Base-by-base conservation (phyloP, 2,888 invertebrate species). In the Gerris lacustris region DNA sequence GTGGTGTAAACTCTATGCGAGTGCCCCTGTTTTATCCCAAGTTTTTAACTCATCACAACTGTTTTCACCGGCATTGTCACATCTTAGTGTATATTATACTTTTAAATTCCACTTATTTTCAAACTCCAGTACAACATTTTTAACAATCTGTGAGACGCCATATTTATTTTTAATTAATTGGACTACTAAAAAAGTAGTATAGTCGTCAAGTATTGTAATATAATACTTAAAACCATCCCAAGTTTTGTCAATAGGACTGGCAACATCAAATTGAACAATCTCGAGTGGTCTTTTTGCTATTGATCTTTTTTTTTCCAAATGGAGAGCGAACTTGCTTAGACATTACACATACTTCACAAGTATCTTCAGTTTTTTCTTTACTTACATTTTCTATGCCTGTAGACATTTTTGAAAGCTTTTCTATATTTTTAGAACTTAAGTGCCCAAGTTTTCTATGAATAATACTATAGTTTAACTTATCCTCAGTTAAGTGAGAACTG, bases 201-300 rank as follows among this genome's bases (percentile, higher is more conserved):
- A 73, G 45, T 73, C 72, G 63, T 73, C 73, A 6, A 71, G 11
- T 45, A 68, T 55, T 17, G 69, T 69, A 9, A 72, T 44, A 43
- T 64, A 70, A 70, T 71, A 70, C 17, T 44, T 71, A 31, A 45
- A 70, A 9, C 45, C 18, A 45, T 71, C 43, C n/a, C 45, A 66
- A n/a, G 71, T 70, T 44, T 43, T 44, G 15, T 43, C 67, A 45
- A 72, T 70, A 18, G 68, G 66, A 68, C 72, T 67, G 55, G 70
- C 68, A 45, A 73, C 44, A 68, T 72, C 72, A 5, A 68, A 44
- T 43, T 71, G 70, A 44, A 66, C 64, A 63, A 69, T 66, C 67
- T 72, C 43, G 15, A 72, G 67, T 63, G 69, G 69, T 11, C 66
- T 47, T 45, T 15, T 55, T 43, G 72, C 72, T 31, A 45, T 47